A percentile compares a stretch with the other conserved stretches of the same genome.
Conservation (phyloP, 2,113 vertebrate genomes). For the Marmota flaviventris region DNA sequence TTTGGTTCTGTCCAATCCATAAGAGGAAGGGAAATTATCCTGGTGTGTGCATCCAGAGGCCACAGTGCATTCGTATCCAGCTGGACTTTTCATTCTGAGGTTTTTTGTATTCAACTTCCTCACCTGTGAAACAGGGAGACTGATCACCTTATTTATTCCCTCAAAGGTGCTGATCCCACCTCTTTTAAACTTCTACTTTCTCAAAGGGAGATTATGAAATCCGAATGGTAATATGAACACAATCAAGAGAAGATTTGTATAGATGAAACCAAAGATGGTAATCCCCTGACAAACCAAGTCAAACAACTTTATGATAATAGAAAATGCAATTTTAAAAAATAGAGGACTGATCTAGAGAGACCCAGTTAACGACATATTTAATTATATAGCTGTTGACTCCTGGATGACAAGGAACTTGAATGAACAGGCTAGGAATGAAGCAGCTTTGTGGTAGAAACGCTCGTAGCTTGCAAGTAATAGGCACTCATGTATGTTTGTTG, state of each 20-base stretch:
- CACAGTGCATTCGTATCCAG: not conserved
- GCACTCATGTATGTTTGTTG: not conserved
- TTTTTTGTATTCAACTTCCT: not conserved
- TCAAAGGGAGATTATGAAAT: not conserved
- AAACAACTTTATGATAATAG: not conserved
- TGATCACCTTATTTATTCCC: not conserved
- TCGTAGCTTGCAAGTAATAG: not conserved
- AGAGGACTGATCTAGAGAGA: not conserved
- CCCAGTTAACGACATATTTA: not conserved
- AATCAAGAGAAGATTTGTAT: not conserved
- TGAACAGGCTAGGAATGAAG: rapidly evolving
- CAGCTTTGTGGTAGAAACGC: not conserved
- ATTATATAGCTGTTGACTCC: not conserved
- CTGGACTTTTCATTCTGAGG: not conserved
- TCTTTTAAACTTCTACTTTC: not conserved
- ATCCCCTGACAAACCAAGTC: not conserved
- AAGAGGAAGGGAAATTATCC: not conserved
- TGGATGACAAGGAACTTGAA: not conserved
- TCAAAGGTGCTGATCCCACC: not conserved
- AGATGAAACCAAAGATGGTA: not conserved
- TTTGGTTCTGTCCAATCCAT: not conserved
- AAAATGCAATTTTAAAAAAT: not conserved
- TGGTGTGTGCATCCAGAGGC: not conserved
- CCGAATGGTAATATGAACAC: not conserved
- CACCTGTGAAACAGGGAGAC: not conserved